Conservation (phyloP, 2,888 invertebrate species). For the Formica aserva region DNA sequence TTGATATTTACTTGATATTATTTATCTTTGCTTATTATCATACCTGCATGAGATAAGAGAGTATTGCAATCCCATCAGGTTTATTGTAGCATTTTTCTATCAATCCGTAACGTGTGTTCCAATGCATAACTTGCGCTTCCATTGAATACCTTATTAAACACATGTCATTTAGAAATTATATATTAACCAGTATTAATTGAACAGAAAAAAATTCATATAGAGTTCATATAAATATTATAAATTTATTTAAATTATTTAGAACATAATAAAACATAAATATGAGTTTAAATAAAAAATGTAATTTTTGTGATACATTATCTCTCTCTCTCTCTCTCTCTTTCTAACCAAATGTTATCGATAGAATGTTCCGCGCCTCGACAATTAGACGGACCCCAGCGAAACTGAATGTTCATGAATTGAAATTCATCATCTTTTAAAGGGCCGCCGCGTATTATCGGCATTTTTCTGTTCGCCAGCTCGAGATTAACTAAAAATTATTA, state of each 20-base stretch:
- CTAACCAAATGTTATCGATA: slow-evolving; percentile 78
- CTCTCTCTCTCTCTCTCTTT: slow-evolving; percentile 13
- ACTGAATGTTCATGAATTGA: slow-evolving; percentile 77
- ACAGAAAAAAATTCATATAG: background rate
- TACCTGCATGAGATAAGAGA: slow-evolving; percentile 79
- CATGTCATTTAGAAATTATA: background rate
- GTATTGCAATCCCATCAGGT: slow-evolving; percentile 77
- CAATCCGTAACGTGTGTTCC: slow-evolving; percentile 78
- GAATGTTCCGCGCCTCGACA: slow-evolving; percentile 79
- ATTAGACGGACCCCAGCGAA: slow-evolving; percentile 79
- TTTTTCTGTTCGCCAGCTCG: slow-evolving; percentile 69
- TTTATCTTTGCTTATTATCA: background rate
- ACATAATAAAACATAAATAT: background rate
- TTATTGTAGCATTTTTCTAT: slow-evolving; percentile 78
- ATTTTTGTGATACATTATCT: background rate
- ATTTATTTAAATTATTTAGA: no score
- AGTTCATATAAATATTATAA: no score
- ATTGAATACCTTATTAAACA: slow-evolving; percentile 77
- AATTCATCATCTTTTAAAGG: slow-evolving; percentile 76
- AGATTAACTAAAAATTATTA: slow-evolving; percentile 72
- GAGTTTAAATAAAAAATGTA: background rate
- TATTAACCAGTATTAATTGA: background rate
- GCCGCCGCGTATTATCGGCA: slow-evolving; percentile 77
- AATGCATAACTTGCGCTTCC: slow-evolving; percentile 81
- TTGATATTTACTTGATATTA: background rate